phyloP scores from a whole-genome alignment of 2,113 vertebrate genomes.

The Suricata suricatta region DNA sequence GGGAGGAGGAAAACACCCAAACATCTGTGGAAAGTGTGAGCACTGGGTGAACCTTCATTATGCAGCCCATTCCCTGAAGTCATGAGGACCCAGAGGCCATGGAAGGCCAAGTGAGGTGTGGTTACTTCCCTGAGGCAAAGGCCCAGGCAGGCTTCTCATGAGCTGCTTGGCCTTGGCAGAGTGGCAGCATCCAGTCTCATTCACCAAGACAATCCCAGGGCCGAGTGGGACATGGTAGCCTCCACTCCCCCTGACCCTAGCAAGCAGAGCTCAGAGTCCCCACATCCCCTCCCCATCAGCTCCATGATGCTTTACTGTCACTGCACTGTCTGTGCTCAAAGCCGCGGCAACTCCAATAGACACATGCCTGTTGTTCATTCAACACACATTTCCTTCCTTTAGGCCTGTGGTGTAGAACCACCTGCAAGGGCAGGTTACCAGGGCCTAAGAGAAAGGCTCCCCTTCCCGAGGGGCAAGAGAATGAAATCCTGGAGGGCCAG shows the following conservation, averaged over 20 bases:
- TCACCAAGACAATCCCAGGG: neutral
- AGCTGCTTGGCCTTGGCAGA: neutral
- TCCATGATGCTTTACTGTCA: neutral
- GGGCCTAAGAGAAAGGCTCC: neutral
- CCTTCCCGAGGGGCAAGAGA: neutral
- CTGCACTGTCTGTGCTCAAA: neutral
- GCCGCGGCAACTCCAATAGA: neutral
- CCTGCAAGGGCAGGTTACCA: neutral
- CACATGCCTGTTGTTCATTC: neutral
- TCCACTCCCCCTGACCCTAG: neutral
- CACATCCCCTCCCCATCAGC: rapidly evolving
- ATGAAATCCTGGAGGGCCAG: neutral
- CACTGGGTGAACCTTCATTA: neutral
- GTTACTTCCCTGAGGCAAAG: neutral
- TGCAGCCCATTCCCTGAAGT: neutral
- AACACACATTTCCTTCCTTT: neutral
- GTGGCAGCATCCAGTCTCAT: neutral
- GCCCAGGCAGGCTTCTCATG: neutral
- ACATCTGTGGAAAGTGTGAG: neutral
- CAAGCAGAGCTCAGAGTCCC: neutral
- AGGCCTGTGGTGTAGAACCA: neutral
- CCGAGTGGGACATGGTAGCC: too few species aligned
- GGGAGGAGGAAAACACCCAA: too few species aligned
- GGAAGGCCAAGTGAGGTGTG: neutral
- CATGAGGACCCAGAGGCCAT: neutral